Evolutionary conservation across 2,113 vertebrate genomes (phyloP).

Genomic region (Elephantulus edwardii): DNA sequence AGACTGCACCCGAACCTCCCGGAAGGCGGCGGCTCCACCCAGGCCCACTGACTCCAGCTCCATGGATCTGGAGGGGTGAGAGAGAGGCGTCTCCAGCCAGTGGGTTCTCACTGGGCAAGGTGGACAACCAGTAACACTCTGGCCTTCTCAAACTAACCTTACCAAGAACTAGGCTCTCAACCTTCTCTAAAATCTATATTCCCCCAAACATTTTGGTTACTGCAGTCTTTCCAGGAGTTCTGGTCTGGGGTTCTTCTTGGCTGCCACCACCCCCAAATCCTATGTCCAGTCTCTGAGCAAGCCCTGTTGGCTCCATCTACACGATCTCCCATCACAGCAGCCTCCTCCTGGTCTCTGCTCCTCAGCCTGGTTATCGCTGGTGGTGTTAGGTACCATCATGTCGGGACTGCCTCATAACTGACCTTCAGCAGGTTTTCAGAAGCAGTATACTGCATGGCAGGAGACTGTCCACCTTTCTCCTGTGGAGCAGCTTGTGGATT

Average conservation of each 20-base stretch:
- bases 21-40: constrained; percentile 86
- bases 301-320: background rate
- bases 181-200: background rate
- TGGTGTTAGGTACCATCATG: too few relatives aligned
- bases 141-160: background rate
- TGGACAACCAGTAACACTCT: background rate
- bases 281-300: background rate
- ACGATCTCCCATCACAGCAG: background rate
- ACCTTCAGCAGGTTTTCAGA: too few relatives aligned
- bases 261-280: background rate
- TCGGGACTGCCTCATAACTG: too few relatives aligned
- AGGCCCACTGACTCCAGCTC: constrained; percentile 87
- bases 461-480: too few relatives aligned
- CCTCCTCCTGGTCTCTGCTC: background rate
- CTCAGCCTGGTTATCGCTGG: too few relatives aligned
- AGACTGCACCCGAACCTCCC: constrained; percentile 89
- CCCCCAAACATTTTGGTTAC: background rate
- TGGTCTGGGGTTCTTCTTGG: background rate
- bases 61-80: constrained; percentile 81
- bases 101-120: background rate
- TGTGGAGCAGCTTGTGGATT: too few relatives aligned
- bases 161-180: background rate
- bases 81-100: background rate
- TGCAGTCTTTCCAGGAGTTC: background rate
- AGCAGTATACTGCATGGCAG: too few relatives aligned